Conservation (phyloP, 2,797 vertebrate species). For the Sebastolobus alascanus region DNA sequence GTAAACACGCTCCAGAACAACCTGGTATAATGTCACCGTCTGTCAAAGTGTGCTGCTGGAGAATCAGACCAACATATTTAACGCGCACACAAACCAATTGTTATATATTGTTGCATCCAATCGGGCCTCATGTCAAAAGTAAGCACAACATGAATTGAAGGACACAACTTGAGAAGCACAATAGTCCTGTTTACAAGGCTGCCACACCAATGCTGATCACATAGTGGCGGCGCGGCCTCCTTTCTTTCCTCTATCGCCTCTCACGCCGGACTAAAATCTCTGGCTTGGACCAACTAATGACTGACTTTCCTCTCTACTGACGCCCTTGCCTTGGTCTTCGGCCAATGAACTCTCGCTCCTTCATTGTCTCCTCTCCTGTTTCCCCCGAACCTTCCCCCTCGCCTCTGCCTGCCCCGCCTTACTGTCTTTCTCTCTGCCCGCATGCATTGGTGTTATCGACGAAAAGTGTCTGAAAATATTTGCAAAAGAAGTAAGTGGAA, state of each 20-base stretch:
- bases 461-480: slow-evolving; percentile 81
- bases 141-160: slow-evolving; percentile 68
- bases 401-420: slow-evolving; percentile 72
- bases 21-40: slow-evolving; percentile 85
- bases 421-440: slow-evolving; percentile 83
- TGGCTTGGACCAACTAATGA: slow-evolving; percentile 75
- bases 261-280: slow-evolving; percentile 74
- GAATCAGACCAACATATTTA: slow-evolving; percentile 47
- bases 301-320: slow-evolving; percentile 75
- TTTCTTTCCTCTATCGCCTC: slow-evolving; percentile 59
- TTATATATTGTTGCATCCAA: slow-evolving; percentile 45
- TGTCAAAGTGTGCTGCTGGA: slow-evolving; percentile 38
- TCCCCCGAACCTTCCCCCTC: slow-evolving; percentile 30
- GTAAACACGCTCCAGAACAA: slow-evolving; percentile 95
- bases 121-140: slow-evolving; percentile 59
- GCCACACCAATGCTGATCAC: slow-evolving; percentile 65
- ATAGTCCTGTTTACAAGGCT: slow-evolving; percentile 75
- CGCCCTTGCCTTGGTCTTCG: slow-evolving; percentile 77
- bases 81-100: slow-evolving; percentile 25
- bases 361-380: slow-evolving; percentile 61
- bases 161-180: slow-evolving; percentile 76
- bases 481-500: slow-evolving; percentile 73
- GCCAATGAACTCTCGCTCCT: slow-evolving; percentile 73
- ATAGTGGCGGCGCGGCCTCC: slow-evolving; percentile 64
- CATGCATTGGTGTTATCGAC: slow-evolving; percentile 96